A percentile compares a stretch with the other conserved stretches of the same genome.
Conservation (phyloP, 2,797 vertebrate species). For the Diglossa cyanea region DNA sequence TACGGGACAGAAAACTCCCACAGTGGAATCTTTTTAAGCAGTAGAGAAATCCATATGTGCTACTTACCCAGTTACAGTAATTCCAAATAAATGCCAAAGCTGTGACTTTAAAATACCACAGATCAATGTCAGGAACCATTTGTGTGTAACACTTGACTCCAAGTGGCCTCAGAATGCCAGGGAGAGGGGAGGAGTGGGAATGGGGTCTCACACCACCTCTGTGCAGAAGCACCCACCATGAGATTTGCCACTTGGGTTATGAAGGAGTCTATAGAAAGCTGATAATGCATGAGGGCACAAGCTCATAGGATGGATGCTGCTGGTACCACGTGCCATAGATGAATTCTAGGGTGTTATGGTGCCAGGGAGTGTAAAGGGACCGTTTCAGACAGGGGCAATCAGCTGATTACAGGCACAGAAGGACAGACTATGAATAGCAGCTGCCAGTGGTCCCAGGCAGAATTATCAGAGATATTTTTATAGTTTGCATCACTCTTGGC, state of each 20-base stretch:
- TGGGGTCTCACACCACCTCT: neutral
- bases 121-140: neutral
- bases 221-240: rapidly evolving
- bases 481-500: neutral
- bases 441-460: neutral
- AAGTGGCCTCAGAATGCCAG: neutral
- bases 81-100: neutral
- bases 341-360: neutral
- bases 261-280: neutral
- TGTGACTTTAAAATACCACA: neutral
- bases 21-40: neutral
- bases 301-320: neutral
- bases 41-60: neutral
- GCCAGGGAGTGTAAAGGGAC: neutral
- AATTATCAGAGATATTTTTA: neutral
- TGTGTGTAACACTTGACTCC: neutral
- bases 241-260: neutral
- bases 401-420: neutral
- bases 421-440: neutral
- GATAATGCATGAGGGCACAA: neutral
- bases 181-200: neutral
- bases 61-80: neutral
- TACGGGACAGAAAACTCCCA: conserved; percentile 28
- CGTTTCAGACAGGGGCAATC: neutral
- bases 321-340: neutral